Conservation (phyloP, 2,113 vertebrate species). For the Proterorhinus semilunaris region DNA sequence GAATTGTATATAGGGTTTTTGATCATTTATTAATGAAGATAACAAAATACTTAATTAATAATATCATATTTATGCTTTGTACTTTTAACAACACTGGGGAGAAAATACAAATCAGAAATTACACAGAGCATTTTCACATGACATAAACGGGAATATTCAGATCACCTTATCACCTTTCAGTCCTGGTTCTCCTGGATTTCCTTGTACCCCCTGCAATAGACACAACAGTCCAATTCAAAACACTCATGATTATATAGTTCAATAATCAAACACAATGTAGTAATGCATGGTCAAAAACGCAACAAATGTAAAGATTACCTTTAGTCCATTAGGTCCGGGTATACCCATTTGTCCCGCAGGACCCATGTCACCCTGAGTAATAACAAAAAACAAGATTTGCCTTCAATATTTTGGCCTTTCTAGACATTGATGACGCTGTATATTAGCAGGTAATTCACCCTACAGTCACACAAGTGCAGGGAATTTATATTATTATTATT, state of each 20-base stretch:
- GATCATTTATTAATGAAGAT: too few species aligned
- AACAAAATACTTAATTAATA: too few species aligned
- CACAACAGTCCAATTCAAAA: background rate
- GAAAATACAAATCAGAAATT: slow-evolving; percentile 51
- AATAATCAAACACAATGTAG: background rate
- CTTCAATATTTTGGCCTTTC: background rate
- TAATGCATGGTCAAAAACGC: background rate
- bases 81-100: slow-evolving; percentile 18
- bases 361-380: slow-evolving; percentile 92
- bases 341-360: slow-evolving; percentile 84
- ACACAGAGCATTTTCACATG: slow-evolving; percentile 81
- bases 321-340: slow-evolving; percentile 90
- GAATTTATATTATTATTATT: background rate
- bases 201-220: slow-evolving; percentile 89
- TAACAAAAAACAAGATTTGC: slow-evolving; percentile 36
- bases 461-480: background rate
- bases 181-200: slow-evolving; percentile 96
- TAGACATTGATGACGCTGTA: background rate
- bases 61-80: slow-evolving; percentile 11
- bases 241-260: background rate
- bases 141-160: slow-evolving; percentile 98
- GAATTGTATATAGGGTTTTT: too few species aligned
- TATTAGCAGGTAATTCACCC: background rate
- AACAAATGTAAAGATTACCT: slow-evolving; percentile 77
- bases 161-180: slow-evolving; percentile 99